These are phyloP conservation scores for Lipophrys pholis DNA, from an alignment of 2,113 vertebrate genomes.

Conservation along the genomic window DNA sequence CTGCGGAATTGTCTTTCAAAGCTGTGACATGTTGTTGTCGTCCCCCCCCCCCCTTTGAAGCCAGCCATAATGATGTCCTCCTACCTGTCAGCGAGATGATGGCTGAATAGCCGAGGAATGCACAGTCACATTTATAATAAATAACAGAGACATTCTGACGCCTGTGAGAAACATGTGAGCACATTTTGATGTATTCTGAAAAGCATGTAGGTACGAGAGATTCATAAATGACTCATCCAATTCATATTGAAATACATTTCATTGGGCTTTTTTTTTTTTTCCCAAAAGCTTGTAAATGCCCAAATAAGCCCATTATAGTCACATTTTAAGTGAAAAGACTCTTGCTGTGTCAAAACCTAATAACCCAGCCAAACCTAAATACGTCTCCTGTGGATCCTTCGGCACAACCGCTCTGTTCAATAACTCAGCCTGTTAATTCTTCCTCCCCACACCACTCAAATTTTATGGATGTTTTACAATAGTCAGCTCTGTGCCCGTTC, in stretches of 20 bases:
- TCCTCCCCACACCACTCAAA: background rate
- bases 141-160: slow-evolving; percentile 24
- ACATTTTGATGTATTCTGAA: slow-evolving; percentile 26
- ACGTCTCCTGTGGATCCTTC: slow-evolving; percentile 2
- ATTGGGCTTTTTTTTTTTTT: background rate
- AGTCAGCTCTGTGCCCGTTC: background rate
- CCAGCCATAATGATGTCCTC: slow-evolving; percentile 54
- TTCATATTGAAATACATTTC: slow-evolving; percentile 27
- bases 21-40: slow-evolving; percentile 35
- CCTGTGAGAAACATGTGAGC: slow-evolving; percentile 3
- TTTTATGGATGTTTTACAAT: slow-evolving; percentile 1
- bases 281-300: slow-evolving; percentile 1
- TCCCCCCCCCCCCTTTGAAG: slow-evolving; percentile 36
- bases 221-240: slow-evolving; percentile 13
- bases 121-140: slow-evolving; percentile 50
- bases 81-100: slow-evolving; percentile 53
- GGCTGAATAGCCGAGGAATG: slow-evolving; percentile 33
- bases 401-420: slow-evolving; percentile 3
- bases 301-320: background rate
- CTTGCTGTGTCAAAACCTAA: slow-evolving; percentile 4
- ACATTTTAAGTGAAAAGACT: background rate
- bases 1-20: slow-evolving; percentile 54
- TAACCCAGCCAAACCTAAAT: slow-evolving; percentile 11
- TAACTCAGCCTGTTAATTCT: slow-evolving; percentile 15
- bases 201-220: slow-evolving; percentile 17